phyloP scores from a whole-genome alignment of 2,888 invertebrate species.

The Drosophila rubida region DNA sequence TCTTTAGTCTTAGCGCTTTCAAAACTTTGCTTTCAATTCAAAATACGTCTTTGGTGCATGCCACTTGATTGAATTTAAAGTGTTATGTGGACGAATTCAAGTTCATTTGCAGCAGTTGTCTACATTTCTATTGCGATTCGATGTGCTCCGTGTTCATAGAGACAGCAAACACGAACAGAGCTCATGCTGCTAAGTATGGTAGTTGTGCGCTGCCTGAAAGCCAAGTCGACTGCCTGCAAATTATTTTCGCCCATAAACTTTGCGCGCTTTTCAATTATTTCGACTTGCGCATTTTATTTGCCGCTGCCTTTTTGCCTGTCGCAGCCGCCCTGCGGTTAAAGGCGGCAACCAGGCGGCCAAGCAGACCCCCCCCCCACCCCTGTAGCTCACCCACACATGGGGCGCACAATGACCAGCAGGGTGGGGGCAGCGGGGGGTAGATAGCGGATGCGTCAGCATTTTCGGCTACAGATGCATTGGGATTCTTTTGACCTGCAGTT shows the following conservation, averaged over 20 bases:
- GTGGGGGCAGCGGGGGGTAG: background rate
- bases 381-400: constrained; percentile 47
- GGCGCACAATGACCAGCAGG: constrained; percentile 42
- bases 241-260: constrained; percentile 69
- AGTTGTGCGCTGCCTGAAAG: background rate
- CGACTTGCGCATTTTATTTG: constrained; percentile 61
- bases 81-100: no score
- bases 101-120: no score
- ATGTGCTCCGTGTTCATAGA: no score
- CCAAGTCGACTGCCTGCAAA: constrained; percentile 45
- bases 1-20: no score
- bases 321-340: constrained; percentile 45
- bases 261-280: constrained; percentile 72
- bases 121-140: no score
- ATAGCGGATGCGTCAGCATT: constrained; percentile 57
- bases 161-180: no score
- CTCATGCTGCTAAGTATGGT: no score
- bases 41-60: no score
- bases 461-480: constrained; percentile 59
- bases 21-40: no score
- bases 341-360: constrained; percentile 14
- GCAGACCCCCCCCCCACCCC: background rate
- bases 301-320: constrained; percentile 43
- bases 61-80: no score
- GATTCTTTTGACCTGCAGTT: constrained; percentile 76